phyloP scores from a whole-genome alignment of 2,113 vertebrate genomes.

The Scomber japonicus region DNA sequence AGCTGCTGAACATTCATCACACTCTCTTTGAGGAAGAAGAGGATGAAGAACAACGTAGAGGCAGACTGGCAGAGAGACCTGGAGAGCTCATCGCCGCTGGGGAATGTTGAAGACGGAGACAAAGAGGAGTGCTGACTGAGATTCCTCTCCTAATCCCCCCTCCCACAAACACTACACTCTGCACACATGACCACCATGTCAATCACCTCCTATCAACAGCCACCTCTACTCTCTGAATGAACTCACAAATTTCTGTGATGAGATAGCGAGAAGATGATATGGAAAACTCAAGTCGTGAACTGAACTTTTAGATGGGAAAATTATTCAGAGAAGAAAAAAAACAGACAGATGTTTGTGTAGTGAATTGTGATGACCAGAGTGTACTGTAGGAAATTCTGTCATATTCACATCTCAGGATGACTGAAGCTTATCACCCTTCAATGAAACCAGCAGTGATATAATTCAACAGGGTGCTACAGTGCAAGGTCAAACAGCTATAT shows the following conservation, averaged over 20 bases:
- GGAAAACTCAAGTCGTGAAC: not conserved
- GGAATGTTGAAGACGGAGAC: slow-evolving; percentile 79
- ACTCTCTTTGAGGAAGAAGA: slow-evolving; percentile 85
- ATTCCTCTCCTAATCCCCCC: slow-evolving; percentile 12
- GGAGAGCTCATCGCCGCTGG: slow-evolving; percentile 85
- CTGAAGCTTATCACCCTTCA: slow-evolving; percentile 68
- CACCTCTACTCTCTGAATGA: slow-evolving; percentile 43
- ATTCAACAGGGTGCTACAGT: slow-evolving; percentile 78
- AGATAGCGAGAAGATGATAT: not conserved
- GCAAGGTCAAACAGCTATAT: slow-evolving; percentile 61
- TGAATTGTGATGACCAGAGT: slow-evolving; percentile 34
- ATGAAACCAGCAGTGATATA: slow-evolving; percentile 80
- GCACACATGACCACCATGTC: slow-evolving; percentile 50
- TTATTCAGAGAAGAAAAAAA: slow-evolving; percentile 9
- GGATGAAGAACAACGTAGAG: slow-evolving; percentile 73
- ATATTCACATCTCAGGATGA: slow-evolving; percentile 80
- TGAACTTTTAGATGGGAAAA: slow-evolving; percentile 4
- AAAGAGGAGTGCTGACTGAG: not conserved
- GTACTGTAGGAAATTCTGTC: slow-evolving; percentile 70
- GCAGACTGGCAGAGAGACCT: slow-evolving; percentile 78
- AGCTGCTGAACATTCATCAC: slow-evolving; percentile 84
- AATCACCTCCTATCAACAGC: slow-evolving; percentile 46
- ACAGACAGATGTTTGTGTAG: slow-evolving; percentile 4
- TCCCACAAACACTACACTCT: slow-evolving; percentile 28
- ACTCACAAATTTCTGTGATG: slow-evolving; percentile 37